Evolutionary conservation across 2,113 vertebrate genomes (phyloP), one percentile per base, ranked within the genome.

Genomic region (Arothron firmamentum): DNA sequence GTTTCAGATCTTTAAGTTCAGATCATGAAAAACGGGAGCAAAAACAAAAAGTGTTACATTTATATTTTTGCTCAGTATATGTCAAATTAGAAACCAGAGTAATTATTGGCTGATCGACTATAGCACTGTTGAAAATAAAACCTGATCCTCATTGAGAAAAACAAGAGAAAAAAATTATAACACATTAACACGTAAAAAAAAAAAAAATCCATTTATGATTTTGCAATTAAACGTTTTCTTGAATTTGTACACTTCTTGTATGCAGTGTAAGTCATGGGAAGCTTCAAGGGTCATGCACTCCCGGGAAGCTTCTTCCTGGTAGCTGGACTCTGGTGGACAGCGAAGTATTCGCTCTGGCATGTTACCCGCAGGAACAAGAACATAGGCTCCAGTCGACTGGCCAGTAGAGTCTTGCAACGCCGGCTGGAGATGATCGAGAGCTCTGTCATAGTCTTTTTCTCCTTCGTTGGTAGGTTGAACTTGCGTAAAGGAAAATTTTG

Each of bases 271-370:
- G 78, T 50, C 56, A 97, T 98, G 94, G 96, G 93, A 20, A 96
- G 88, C 88, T 99, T 99, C 85, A 93, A 90, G 88, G 97, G 97
- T 6, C 97, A 99, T 17, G 93, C 91, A 0, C 87, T 99, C 9
- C 95, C 97, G 23, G 97, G 97, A 38, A 90, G 85, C 69, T 95
- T 97, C 75, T 97, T 99, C 67, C 74, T 94, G 42, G 52, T 96
- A 0, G 87, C 89, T 12, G 94, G 95, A n/a, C 69, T 98, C 23
- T 99, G 96, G 96, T 99, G 96, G 95, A 87, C 91, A 1, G 89
- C 79, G 56, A 98, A 96, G 67, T 85, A 83, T 21, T 91, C 93
- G 0, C 80, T 99, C 47, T 96, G 92, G 70, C 89, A 96, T 0
- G 51, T 88, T 75, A 94, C 89, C 53, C 90, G 91, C 66, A 94